Evolutionary conservation across 2,888 invertebrate genomes (phyloP).

Genomic region (Myopa testacea): DNA sequence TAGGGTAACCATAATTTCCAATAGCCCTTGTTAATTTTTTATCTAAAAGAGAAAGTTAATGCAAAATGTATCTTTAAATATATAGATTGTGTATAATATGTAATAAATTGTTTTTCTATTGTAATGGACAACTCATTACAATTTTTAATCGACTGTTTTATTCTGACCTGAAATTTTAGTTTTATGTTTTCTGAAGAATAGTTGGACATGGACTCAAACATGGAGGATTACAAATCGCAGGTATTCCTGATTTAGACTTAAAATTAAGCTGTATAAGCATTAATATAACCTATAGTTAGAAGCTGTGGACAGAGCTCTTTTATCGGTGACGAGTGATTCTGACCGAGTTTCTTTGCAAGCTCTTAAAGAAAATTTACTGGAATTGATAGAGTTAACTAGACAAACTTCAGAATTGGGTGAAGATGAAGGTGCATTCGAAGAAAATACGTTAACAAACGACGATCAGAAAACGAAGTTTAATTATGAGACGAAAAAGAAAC

Average conservation of each 20-base stretch:
- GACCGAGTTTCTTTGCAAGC: constrained; percentile 72
- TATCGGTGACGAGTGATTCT: constrained; percentile 69
- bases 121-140: no score
- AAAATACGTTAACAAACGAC: constrained; percentile 56
- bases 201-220: background rate
- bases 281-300: constrained; percentile 69
- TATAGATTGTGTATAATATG: no score
- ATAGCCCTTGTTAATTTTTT: no score
- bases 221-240: constrained; percentile 14
- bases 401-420: constrained; percentile 67
- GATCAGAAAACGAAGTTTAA: constrained; percentile 54
- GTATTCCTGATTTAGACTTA: background rate
- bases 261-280: background rate
- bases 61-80: no score
- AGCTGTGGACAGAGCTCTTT: constrained; percentile 74
- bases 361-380: constrained; percentile 75
- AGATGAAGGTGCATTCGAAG: background rate
- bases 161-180: no score
- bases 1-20: no score
- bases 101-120: no score
- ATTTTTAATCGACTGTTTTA: no score
- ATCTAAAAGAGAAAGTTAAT: no score
- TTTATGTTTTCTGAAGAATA: no score
- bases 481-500: background rate
- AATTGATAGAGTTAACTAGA: constrained; percentile 77